These are phyloP conservation scores for Choristoneura fumiferana DNA, from an alignment of 1,140 invertebrate species.

Conservation along the genomic window DNA sequence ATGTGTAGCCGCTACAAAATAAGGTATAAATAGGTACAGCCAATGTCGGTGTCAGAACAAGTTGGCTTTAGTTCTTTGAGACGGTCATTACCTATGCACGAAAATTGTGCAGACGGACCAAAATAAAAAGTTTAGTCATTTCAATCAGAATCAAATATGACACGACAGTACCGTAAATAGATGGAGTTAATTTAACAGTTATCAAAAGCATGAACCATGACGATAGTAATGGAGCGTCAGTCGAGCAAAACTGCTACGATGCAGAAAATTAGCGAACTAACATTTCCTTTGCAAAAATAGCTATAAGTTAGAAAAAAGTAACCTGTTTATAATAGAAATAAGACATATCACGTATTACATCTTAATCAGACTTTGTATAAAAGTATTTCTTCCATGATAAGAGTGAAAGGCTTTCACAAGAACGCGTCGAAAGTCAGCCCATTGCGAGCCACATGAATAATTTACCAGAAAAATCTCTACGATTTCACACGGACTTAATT, in stretches of 20 bases:
- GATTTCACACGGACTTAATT: slow-evolving; percentile 74
- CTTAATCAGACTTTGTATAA: slow-evolving; percentile 20
- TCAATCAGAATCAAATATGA: too few species aligned
- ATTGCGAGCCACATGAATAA: slow-evolving; percentile 73
- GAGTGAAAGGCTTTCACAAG: slow-evolving; percentile 74
- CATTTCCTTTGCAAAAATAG: too few species aligned
- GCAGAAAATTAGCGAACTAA: neutral
- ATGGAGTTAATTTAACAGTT: slow-evolving; percentile 8
- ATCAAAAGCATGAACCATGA: slow-evolving; percentile 10
- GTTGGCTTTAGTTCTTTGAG: too few species aligned
- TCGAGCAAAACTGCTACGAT: slow-evolving; percentile 5
- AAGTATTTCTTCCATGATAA: slow-evolving; percentile 51
- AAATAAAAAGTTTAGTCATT: too few species aligned
- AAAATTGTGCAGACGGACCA: too few species aligned
- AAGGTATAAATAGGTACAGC: too few species aligned
- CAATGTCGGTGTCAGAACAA: too few species aligned
- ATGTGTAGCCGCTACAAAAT: too few species aligned
- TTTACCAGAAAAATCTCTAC: slow-evolving; percentile 76
- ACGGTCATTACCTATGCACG: too few species aligned
- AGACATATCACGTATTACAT: slow-evolving; percentile 2
- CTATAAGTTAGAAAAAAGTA: too few species aligned
- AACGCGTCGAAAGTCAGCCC: slow-evolving; percentile 67
- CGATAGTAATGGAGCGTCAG: slow-evolving; percentile 1
- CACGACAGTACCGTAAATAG: too few species aligned
- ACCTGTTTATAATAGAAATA: too few species aligned